Percentiles rank a stretch among this genome's conserved stretches.
Evolutionary conservation across 2,888 invertebrate genomes (phyloP).

Genomic region (Papilio elwesi): DNA sequence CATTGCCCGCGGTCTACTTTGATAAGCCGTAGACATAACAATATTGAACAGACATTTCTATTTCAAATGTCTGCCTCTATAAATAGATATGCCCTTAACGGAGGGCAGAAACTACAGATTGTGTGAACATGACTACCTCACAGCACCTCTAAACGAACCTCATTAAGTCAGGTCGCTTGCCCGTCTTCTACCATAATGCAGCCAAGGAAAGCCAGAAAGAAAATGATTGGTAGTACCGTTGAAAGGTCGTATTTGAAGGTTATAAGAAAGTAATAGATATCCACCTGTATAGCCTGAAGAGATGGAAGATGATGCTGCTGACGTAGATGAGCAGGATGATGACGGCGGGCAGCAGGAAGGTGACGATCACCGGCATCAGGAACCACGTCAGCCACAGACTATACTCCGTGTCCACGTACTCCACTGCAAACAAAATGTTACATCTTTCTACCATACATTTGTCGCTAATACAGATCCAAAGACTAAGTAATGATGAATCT

Average conservation of each 20-base stretch:
- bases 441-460: slow-evolving; percentile 28
- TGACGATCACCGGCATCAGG: slow-evolving; percentile 91
- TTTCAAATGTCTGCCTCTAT: not conserved
- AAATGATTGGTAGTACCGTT: too few species aligned
- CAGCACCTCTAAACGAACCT: too few species aligned
- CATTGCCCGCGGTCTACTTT: not conserved
- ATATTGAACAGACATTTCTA: not conserved
- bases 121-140: too few species aligned
- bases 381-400: slow-evolving; percentile 94
- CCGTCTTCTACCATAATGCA: too few species aligned
- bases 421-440: slow-evolving; percentile 82
- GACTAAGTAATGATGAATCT: too few species aligned
- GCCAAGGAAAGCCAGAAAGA: too few species aligned
- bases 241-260: too few species aligned
- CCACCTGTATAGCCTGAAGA: slow-evolving; percentile 85
- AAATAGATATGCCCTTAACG: not conserved
- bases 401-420: slow-evolving; percentile 92
- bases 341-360: slow-evolving; percentile 92
- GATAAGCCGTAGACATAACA: slow-evolving; percentile 14
- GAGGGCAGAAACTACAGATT: too few species aligned
- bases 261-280: not conserved
- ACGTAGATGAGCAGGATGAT: slow-evolving; percentile 92
- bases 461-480: too few species aligned
- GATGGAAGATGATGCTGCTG: slow-evolving; percentile 92
- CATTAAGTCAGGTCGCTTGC: too few species aligned